Conservation (phyloP, 2,113 vertebrate species). For the Istiophorus platypterus region DNA sequence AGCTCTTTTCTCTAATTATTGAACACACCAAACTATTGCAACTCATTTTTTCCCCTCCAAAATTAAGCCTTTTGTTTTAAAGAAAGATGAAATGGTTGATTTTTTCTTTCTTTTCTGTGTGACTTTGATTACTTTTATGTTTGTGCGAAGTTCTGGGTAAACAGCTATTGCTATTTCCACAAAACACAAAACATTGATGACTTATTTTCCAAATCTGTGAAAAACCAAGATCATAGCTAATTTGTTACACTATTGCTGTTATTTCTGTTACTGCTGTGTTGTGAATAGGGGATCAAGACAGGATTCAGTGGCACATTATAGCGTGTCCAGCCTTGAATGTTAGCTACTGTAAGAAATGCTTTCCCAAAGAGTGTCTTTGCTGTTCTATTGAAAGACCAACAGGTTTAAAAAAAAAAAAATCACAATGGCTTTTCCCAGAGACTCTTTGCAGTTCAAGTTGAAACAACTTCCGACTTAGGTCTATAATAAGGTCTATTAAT, state of each 20-base stretch:
- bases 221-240: slow-evolving; percentile 14
- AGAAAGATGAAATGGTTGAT: background rate
- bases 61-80: background rate
- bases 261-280: no score
- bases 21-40: slow-evolving; percentile 1
- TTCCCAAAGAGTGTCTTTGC: slow-evolving; percentile 8
- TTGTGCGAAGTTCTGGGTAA: background rate
- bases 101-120: background rate
- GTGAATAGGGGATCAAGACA: slow-evolving; percentile 10
- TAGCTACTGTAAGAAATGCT: background rate
- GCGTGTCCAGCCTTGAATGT: background rate
- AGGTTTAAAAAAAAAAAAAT: slow-evolving; percentile 45
- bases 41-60: background rate
- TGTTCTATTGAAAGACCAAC: slow-evolving; percentile 11
- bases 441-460: slow-evolving; percentile 22
- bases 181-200: background rate
- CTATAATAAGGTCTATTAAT: slow-evolving; percentile 38
- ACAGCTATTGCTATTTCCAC: background rate
- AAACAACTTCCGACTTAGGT: slow-evolving; percentile 20
- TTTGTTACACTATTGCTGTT: slow-evolving; percentile 16
- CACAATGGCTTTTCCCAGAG: slow-evolving; percentile 8
- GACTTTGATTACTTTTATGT: background rate
- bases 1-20: slow-evolving; percentile 1
- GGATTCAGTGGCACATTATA: background rate
- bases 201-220: background rate